Base-by-base conservation (phyloP, 2,113 vertebrate genomes). In the Cinclus cinclus region DNA sequence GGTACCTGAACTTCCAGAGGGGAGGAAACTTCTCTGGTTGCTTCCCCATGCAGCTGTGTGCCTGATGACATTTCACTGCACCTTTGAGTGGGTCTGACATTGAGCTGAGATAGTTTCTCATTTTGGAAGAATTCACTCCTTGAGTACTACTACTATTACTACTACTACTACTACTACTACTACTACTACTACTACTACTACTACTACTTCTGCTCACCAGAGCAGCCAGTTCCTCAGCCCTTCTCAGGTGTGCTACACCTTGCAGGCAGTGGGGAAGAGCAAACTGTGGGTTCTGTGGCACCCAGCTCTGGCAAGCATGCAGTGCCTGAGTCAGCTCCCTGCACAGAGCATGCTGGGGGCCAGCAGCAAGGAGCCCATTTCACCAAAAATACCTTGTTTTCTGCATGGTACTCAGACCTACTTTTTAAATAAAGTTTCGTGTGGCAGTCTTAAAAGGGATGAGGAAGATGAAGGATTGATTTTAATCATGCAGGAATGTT, bases 321-420 rank as follows among this genome's bases (percentile, higher is more conserved):
- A 7, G 3, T 55, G 35, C 24, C 42, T 67, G 58, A 55, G 63
- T 41, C 1, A 0, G 47, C 15, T 90, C 52, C 9, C 0, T 60
- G 53, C 1, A 1, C 1, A 1, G 0, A 46, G 35, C 69, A 18
- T 14, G 30, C 3, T 3, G 2, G 31, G 33, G 46, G 21, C 21
- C 52, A 77, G 63, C 53, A 37, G 46, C 9, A 37, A 44, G 33
- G 22, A 68, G 33, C 65, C 19, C 28, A 2, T 46, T 58, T 50
- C 20, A 20, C 62, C n/a, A 12, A 42, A 47, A 17, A 39, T 10
- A 6, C 2, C 23, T 39, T 37, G n/a, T 19, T 28, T 16, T 56
- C 44, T 84, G 22, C 42, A 5, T 11, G 17, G 3, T 30, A 8
- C 8, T 69, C 30, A 76, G 28, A 31, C 31, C 62, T 75, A 0